These are phyloP conservation scores for Macrostomum cliftonense DNA, from an alignment of 2,888 invertebrate species.

Conservation along the genomic window DNA sequence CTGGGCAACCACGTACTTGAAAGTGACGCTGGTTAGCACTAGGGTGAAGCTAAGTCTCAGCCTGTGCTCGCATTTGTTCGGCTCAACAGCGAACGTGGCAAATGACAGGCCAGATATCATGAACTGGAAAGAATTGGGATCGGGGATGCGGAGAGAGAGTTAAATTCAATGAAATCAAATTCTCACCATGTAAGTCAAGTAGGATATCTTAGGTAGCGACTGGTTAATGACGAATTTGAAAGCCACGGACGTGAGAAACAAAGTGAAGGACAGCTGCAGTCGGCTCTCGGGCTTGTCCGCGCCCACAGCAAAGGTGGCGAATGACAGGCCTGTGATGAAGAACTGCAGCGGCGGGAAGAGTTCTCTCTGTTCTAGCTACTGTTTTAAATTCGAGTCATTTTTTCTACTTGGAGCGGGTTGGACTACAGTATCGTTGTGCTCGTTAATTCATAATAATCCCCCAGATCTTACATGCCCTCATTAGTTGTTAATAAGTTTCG, in stretches of 20 bases:
- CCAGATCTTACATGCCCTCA: too few relatives aligned
- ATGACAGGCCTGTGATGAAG: constrained; percentile 26
- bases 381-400: too few relatives aligned
- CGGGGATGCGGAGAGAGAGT: too few relatives aligned
- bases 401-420: too few relatives aligned
- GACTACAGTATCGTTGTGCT: too few relatives aligned
- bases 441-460: too few relatives aligned
- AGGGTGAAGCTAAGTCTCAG: constrained; percentile 11
- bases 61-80: neutral
- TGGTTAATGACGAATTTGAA: constrained; percentile 34
- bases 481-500: too few relatives aligned
- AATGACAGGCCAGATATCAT: constrained; percentile 27
- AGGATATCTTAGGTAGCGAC: constrained; percentile 31
- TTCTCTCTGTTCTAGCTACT: too few relatives aligned
- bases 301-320: constrained; percentile 30
- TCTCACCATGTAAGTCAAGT: constrained; percentile 27
- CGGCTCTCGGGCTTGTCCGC: constrained; percentile 25
- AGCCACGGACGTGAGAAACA: constrained; percentile 29
- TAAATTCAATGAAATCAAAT: too few relatives aligned
- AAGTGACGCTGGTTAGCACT: constrained; percentile 30
- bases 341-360: constrained; percentile 18
- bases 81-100: constrained; percentile 28
- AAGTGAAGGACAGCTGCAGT: constrained; percentile 30
- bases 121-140: too few relatives aligned
- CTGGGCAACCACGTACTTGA: constrained; percentile 34